These are phyloP conservation scores for Habrosyne pyritoides DNA, from an alignment of 2,888 invertebrate genomes.

Conservation along the genomic window DNA sequence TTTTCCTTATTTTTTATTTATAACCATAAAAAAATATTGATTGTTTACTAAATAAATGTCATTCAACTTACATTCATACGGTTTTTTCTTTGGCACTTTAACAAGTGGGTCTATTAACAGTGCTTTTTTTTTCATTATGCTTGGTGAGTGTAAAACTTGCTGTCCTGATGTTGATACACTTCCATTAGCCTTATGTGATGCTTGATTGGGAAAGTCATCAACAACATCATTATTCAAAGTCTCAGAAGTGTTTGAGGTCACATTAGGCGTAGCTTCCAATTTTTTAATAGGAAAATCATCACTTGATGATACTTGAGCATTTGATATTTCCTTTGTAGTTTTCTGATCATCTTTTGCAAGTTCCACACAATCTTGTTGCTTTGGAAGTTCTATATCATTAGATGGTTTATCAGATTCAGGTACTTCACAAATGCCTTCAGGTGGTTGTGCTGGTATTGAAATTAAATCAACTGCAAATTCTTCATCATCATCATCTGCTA, in stretches of 20 bases:
- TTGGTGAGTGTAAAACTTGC: conserved; percentile 15
- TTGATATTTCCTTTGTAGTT: not conserved
- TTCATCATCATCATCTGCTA: conserved; percentile 48
- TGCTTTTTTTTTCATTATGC: conserved; percentile 40
- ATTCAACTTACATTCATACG: conserved; percentile 50
- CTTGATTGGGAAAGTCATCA: not conserved
- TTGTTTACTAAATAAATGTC: conserved; percentile 12
- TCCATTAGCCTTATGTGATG: not conserved
- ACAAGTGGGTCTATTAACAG: conserved; percentile 59
- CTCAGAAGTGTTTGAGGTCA: not conserved
- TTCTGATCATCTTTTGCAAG: not conserved
- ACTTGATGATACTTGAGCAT: not conserved
- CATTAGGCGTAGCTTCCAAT: not conserved
- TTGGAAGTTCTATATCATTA: not conserved
- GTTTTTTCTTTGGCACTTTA: conserved; percentile 42
- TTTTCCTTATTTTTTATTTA: too few relatives aligned
- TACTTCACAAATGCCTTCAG: conserved; percentile 23
- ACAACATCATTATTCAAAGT: not conserved
- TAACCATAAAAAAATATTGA: too few relatives aligned
- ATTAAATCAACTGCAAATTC: conserved; percentile 60
- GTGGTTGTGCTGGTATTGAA: conserved; percentile 41
- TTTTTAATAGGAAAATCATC: conserved; percentile 1
- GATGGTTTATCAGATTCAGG: too few relatives aligned
- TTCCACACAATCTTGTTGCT: not conserved
- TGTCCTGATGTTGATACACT: not conserved